Evolutionary conservation across 2,888 invertebrate genomes (phyloP).

Genomic region (Invenusta paracnida): DNA sequence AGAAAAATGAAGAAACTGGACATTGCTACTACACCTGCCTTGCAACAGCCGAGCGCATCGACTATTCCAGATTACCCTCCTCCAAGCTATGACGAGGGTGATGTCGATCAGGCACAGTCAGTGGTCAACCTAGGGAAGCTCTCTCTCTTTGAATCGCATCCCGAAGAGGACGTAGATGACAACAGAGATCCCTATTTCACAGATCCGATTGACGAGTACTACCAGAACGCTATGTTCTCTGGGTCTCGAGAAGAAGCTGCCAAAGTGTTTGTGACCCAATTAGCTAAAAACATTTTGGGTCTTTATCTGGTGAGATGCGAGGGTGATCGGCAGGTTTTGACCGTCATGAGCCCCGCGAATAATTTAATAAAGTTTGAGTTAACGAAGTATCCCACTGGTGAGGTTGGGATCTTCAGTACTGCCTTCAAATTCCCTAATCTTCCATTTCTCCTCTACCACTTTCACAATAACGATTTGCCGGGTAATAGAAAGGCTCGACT

Average conservation of each 20-base stretch:
- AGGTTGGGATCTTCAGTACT: neutral
- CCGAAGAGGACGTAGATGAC: neutral
- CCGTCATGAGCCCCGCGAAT: neutral
- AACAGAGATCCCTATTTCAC: too few species aligned
- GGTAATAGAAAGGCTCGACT: too few species aligned
- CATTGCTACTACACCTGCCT: too few species aligned
- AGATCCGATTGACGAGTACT: neutral
- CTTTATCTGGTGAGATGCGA: neutral
- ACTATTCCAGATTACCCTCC: too few species aligned
- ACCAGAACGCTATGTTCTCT: neutral
- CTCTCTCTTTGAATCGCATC: neutral
- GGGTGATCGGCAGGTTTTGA: neutral
- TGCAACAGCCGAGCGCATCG: too few species aligned
- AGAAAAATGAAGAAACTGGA: too few species aligned
- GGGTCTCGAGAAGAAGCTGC: neutral
- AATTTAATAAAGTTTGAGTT: neutral
- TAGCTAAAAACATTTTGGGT: neutral
- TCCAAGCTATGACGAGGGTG: too few species aligned
- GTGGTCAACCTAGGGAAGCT: too few species aligned
- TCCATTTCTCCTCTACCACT: neutral
- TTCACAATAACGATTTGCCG: neutral
- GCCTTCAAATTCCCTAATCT: neutral
- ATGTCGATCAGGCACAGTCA: too few species aligned
- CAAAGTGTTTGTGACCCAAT: neutral
- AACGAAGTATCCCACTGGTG: neutral